A percentile compares a stretch with the other conserved stretches of the same genome.
phyloP scores from a whole-genome alignment of 1,140 invertebrate genomes.

The Oscheius sp. region DNA sequence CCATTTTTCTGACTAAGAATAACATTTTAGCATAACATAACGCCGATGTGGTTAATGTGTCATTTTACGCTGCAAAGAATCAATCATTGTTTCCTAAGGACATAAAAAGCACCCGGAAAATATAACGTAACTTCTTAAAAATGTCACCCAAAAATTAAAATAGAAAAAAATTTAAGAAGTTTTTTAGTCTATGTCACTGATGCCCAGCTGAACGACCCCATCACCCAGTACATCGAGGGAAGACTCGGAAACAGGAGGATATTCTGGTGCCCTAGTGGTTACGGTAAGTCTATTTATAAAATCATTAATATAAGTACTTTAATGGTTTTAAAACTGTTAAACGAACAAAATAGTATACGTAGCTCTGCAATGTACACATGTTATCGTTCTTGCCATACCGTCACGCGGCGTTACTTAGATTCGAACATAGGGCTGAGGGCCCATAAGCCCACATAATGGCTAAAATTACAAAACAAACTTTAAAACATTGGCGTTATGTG shows the following conservation, averaged over 20 bases:
- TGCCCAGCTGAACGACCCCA: conserved; percentile 59
- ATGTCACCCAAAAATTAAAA: background rate
- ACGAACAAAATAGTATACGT: too few species aligned
- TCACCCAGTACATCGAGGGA: conserved; percentile 60
- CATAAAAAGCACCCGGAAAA: background rate
- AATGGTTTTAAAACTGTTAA: background rate
- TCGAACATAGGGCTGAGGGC: too few species aligned
- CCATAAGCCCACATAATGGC: too few species aligned
- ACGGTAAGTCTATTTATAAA: conserved; percentile 43
- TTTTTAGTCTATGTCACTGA: conserved; percentile 49
- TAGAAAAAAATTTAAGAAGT: background rate
- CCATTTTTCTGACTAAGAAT: too few species aligned
- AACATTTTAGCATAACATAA: too few species aligned
- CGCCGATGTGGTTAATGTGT: too few species aligned
- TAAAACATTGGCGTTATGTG: too few species aligned
- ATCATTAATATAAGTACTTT: background rate
- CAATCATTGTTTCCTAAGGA: background rate
- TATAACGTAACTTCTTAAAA: background rate
- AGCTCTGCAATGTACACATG: too few species aligned
- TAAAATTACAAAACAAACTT: too few species aligned
- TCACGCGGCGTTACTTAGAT: too few species aligned
- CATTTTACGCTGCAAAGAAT: background rate
- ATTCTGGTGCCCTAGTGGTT: conserved; percentile 59
- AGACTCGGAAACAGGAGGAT: conserved; percentile 59
- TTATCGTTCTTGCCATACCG: too few species aligned